A percentile compares a stretch with the other conserved stretches of the same genome.
Evolutionary conservation across 2,797 vertebrate species (phyloP).

Genomic region (Pipistrellus pygmaeus): DNA sequence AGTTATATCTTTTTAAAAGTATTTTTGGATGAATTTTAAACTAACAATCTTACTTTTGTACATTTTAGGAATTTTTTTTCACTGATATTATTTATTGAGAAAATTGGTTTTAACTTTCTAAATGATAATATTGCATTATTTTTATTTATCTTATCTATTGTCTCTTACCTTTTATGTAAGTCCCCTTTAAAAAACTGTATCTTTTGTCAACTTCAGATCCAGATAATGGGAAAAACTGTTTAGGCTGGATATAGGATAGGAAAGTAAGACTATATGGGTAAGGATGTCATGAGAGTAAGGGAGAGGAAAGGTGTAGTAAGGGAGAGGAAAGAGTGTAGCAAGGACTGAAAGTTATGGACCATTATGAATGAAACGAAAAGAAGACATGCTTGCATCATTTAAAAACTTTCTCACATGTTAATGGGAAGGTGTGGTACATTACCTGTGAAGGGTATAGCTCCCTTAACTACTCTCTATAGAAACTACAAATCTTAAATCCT

Average conservation of each 20-base stretch:
- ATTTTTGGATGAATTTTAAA: not conserved
- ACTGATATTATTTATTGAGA: not conserved
- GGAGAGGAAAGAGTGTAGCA: accelerated
- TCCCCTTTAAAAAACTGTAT: not conserved
- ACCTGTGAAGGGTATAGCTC: not conserved
- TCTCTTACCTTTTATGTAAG: not conserved
- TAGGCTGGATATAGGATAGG: not conserved
- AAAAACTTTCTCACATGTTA: not conserved
- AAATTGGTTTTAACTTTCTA: not conserved
- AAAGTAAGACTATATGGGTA: not conserved
- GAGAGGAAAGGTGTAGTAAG: no score
- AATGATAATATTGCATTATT: not conserved
- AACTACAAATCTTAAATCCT: not conserved
- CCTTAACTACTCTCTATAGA: not conserved
- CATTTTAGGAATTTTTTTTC: not conserved
- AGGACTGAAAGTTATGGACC: not conserved
- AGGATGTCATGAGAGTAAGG: not conserved
- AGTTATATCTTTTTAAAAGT: not conserved
- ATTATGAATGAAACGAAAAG: not conserved
- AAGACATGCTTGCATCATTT: not conserved
- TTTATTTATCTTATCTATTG: not conserved
- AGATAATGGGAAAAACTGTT: not conserved
- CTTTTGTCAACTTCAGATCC: not conserved
- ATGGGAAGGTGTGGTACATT: not conserved
- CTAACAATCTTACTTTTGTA: not conserved